Evolutionary conservation across 2,888 invertebrate species (phyloP).

Genomic region (Rhingia rostrata): DNA sequence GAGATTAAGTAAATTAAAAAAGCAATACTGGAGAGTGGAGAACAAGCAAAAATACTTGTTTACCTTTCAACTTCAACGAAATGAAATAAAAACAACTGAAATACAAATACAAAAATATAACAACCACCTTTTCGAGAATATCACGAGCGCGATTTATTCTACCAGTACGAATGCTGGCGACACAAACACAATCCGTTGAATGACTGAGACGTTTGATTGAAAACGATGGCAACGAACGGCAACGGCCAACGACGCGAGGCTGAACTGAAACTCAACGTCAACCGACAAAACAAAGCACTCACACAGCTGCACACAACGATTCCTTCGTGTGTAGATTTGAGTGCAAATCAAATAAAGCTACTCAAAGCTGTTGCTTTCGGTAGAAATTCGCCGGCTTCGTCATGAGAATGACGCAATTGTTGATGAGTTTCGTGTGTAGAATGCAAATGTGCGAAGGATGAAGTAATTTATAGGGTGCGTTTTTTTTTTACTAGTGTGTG

Average conservation of each 20-base stretch:
- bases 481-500: too few species aligned
- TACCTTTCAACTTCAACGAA: conserved; percentile 52
- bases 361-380: conserved; percentile 51
- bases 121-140: conserved; percentile 49
- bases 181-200: conserved; percentile 60
- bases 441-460: neutral
- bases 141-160: conserved; percentile 25
- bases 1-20: conserved; percentile 4
- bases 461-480: conserved; percentile 9
- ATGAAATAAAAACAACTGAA: conserved; percentile 32
- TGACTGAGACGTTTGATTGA: conserved; percentile 64
- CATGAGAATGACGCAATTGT: conserved; percentile 50
- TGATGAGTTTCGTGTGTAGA: neutral
- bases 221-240: conserved; percentile 56
- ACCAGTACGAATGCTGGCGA: conserved; percentile 41
- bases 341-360: conserved; percentile 25
- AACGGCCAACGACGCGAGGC: neutral
- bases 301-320: neutral
- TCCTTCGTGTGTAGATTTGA: conserved; percentile 20
- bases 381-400: conserved; percentile 37
- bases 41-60: conserved; percentile 53
- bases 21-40: conserved; percentile 21
- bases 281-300: conserved; percentile 29
- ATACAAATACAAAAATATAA: conserved; percentile 24
- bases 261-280: conserved; percentile 22